Evolutionary conservation across 2,797 vertebrate species (phyloP).

Genomic region (Pterois miles): DNA sequence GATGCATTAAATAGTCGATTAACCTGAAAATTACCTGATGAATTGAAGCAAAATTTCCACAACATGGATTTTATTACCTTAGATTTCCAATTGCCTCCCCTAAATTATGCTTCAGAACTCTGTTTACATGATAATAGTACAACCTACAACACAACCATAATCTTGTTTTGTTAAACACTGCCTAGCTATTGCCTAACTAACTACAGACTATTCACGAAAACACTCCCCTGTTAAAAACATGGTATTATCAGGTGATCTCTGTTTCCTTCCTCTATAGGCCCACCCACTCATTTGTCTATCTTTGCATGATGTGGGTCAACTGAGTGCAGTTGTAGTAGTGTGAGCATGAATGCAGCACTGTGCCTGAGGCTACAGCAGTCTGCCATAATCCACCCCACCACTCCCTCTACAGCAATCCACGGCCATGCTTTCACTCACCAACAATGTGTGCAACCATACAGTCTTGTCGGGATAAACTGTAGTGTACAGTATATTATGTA

Average conservation of each 20-base stretch:
- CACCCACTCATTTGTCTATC: conserved; percentile 24
- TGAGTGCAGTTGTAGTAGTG: conserved; percentile 62
- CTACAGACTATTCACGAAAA: conserved; percentile 13
- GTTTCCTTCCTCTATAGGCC: conserved; percentile 9
- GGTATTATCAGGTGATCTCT: conserved; percentile 52
- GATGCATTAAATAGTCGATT: not conserved
- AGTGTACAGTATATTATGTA: not conserved
- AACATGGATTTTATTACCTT: not conserved
- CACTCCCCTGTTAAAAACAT: conserved; percentile 27
- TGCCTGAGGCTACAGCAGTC: conserved; percentile 66
- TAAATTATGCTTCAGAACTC: not conserved
- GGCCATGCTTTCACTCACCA: conserved; percentile 4
- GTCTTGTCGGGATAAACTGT: not conserved
- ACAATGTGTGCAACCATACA: not conserved
- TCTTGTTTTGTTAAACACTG: conserved; percentile 24
- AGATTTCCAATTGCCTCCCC: not conserved
- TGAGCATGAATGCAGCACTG: conserved; percentile 58
- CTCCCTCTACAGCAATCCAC: not conserved
- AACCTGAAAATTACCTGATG: not conserved
- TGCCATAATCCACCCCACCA: conserved; percentile 15
- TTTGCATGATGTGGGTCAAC: conserved; percentile 78
- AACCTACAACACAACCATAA: not conserved
- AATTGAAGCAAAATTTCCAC: not conserved
- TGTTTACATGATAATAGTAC: not conserved
- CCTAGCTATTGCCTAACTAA: conserved; percentile 6